Evolutionary conservation across 2,113 vertebrate species (phyloP), one percentile per base, ranked within the genome.

Genomic region (Vulpes vulpes): DNA sequence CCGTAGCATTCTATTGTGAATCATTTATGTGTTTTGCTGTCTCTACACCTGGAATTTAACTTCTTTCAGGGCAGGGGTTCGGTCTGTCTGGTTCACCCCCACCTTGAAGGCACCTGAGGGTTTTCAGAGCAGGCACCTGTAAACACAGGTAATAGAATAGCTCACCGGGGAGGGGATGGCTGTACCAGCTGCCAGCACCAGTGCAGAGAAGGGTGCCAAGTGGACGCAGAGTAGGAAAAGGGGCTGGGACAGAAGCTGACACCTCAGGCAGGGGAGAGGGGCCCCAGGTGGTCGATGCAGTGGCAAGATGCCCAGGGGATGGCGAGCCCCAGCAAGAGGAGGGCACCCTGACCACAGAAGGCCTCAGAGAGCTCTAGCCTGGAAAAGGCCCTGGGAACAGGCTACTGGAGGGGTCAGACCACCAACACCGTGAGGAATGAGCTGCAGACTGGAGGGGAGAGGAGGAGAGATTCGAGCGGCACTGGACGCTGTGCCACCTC

Each of bases 261-360:
- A 27, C 25, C 43, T 76, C 73, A 76, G 73, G 25, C 73, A 9
- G 73, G 43, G 25, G 14, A 49, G 43, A 9, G 49, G 65, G 16
- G 22, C 19, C 15, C 10, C 38, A 25, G 53, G 1, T 15, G 16
- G 43, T 5, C 17, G 0, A 2, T 12, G 43, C 16, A 32, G 22
- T 9, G 30, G 11, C 49, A 32, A 59, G 15, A 49, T 51, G 55
- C 3, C 93, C 7, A 5, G 73, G 15, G 38, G 49, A 38, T 49
- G 19, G 22, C 64, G 35, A 35, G 62, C 55, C 55, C 43, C 55
- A 30, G 12, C n/a, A 71, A 55, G n/a, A 62, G 15, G n/a, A 64
- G 11, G 4, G 30, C 2, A 49, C 22, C 4, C 7, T 55, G n/a
- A 69, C 25, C 57, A 55, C 35, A 5, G 14, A 23, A 4, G 8